Percentiles rank a stretch among this genome's conserved stretches.
Conservation (phyloP, 1,140 invertebrate species). For the Macrotrachela quadricornifera region DNA sequence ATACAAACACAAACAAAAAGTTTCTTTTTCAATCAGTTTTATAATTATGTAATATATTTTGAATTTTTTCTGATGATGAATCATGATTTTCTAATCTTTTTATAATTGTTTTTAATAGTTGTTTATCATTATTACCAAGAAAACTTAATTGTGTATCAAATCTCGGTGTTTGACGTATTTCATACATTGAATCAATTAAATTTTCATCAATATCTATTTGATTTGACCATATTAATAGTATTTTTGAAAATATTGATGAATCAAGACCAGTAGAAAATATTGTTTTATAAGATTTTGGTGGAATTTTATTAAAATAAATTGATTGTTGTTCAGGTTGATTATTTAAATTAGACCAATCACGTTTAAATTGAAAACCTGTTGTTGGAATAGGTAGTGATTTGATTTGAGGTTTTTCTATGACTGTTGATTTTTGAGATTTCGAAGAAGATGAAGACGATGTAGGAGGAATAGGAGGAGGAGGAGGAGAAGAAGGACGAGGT, state of each 20-base stretch:
- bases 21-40: no score
- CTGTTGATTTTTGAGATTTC: no score
- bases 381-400: not conserved
- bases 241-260: not conserved
- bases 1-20: no score
- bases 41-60: no score
- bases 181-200: not conserved
- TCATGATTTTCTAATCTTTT: no score
- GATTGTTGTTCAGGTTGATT: no score
- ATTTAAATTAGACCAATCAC: not conserved
- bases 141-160: constrained; percentile 7
- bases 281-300: not conserved
- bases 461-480: no score
- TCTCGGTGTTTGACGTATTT: not conserved
- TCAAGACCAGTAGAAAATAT: constrained; percentile 5
- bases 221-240: not conserved
- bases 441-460: no score
- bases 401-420: no score
- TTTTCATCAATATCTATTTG: no score
- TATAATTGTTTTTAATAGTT: not conserved
- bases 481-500: no score
- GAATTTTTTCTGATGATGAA: no score
- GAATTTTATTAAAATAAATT: not conserved
- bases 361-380: constrained; percentile 7
- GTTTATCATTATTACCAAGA: not conserved